phyloP scores from a whole-genome alignment of 2,797 vertebrate genomes.

The Loriculus beryllinus region DNA sequence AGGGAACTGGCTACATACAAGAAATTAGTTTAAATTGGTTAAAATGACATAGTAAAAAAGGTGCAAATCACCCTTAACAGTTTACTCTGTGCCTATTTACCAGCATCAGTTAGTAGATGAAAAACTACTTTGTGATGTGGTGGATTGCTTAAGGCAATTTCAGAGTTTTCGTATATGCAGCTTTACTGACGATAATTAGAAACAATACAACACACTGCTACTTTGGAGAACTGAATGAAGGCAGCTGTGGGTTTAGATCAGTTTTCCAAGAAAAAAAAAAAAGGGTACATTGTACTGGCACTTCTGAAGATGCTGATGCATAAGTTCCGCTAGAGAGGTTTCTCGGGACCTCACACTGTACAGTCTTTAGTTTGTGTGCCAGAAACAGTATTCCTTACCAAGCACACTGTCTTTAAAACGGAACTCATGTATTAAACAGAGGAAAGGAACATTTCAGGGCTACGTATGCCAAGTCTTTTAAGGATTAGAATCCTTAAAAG shows the following conservation, averaged over 20 bases:
- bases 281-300: background rate
- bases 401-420: background rate
- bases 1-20: background rate
- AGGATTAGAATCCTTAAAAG: background rate
- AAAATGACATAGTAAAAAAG: background rate
- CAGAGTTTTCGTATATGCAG: background rate
- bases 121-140: background rate
- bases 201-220: background rate
- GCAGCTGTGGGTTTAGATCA: background rate
- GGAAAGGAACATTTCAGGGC: background rate
- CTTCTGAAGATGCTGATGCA: background rate
- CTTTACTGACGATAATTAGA: background rate
- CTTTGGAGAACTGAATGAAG: background rate
- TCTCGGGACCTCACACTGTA: background rate
- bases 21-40: background rate
- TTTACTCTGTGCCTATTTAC: background rate
- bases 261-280: background rate
- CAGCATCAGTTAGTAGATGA: background rate
- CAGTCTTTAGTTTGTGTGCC: background rate
- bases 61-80: background rate
- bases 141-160: background rate
- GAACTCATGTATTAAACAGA: background rate
- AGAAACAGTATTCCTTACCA: background rate
- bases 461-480: background rate
- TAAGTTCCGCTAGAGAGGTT: background rate